These are phyloP conservation scores for Julus scanicus DNA, from an alignment of 2,888 invertebrate species.

Conservation along the genomic window DNA sequence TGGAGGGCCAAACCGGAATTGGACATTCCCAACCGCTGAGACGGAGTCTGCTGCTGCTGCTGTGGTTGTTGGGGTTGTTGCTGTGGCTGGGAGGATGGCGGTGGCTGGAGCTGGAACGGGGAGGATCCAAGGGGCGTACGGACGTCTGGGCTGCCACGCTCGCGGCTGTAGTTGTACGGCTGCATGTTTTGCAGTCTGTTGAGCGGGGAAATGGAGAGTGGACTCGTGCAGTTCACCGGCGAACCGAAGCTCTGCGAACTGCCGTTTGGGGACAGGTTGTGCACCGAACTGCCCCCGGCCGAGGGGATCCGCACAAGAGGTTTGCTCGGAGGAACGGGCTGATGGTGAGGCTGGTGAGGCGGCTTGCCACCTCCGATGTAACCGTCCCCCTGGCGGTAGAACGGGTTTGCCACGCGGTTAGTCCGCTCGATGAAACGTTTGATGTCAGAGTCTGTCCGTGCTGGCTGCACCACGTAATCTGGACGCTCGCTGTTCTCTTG, in stretches of 20 bases:
- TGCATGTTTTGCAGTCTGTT: conserved; percentile 95
- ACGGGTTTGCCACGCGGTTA: conserved; percentile 60
- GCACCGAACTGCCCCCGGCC: conserved; percentile 55
- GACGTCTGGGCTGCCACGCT: conserved; percentile 60
- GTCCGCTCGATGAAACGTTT: conserved; percentile 72
- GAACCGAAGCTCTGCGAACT: conserved; percentile 59
- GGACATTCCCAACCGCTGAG: conserved; percentile 56
- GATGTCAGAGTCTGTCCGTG: conserved; percentile 69
- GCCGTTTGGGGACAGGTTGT: conserved; percentile 60
- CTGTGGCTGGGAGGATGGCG: conserved; percentile 44
- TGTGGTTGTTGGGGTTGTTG: conserved; percentile 32
- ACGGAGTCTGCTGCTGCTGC: conserved; percentile 54
- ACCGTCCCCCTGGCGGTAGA: conserved; percentile 58
- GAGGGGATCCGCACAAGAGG: conserved; percentile 58
- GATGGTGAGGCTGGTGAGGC: conserved; percentile 61
- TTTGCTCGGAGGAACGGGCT: conserved; percentile 63
- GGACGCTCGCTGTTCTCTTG: conserved; percentile 63
- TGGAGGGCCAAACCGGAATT: conserved; percentile 64
- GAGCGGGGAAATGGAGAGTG: conserved; percentile 79
- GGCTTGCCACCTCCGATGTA: conserved; percentile 59
- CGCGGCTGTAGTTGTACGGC: conserved; percentile 89
- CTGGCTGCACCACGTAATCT: conserved; percentile 60
- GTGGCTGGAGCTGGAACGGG: conserved; percentile 57
- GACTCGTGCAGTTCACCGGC: conserved; percentile 66
- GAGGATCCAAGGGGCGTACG: conserved; percentile 65